These are phyloP conservation scores for Notodonta dromedarius DNA, from an alignment of 2,888 invertebrate genomes.

Conservation along the genomic window DNA sequence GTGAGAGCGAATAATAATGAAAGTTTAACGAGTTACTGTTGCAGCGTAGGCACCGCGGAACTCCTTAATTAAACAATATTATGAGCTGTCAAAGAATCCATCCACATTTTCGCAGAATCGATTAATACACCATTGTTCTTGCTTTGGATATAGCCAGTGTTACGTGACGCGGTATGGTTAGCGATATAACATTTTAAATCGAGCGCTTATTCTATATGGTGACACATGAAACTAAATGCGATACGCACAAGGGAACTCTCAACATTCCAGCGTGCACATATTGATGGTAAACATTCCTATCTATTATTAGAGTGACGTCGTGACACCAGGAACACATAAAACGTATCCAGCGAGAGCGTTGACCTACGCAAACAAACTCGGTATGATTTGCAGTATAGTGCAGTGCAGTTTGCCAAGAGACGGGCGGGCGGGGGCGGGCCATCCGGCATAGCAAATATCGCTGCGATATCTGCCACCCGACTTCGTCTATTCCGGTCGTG, in stretches of 20 bases:
- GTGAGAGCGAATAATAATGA: constrained; percentile 79
- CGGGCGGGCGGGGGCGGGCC: constrained; percentile 66
- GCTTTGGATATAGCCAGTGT: constrained; percentile 51
- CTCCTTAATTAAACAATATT: constrained; percentile 75
- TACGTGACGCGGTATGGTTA: constrained; percentile 47
- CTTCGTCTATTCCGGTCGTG: constrained; percentile 56
- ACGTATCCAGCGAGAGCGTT: constrained; percentile 74
- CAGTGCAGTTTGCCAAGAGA: constrained; percentile 81
- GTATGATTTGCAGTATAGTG: constrained; percentile 79
- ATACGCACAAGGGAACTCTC: constrained; percentile 60
- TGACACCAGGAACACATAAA: constrained; percentile 83
- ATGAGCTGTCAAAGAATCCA: constrained; percentile 61
- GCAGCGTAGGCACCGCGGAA: constrained; percentile 54
- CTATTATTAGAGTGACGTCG: constrained; percentile 81
- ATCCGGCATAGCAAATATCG: constrained; percentile 70
- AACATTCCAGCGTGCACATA: constrained; percentile 66
- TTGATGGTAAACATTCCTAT: constrained; percentile 77
- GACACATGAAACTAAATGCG: constrained; percentile 56
- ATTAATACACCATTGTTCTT: constrained; percentile 54
- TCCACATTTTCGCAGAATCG: constrained; percentile 50
- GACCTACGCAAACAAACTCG: constrained; percentile 80
- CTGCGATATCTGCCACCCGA: constrained; percentile 67
- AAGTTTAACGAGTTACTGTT: constrained; percentile 78
- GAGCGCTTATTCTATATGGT: constrained; percentile 15
- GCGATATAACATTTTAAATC: constrained; percentile 45